phyloP scores from a whole-genome alignment of 2,113 vertebrate species.

The Charina bottae region DNA sequence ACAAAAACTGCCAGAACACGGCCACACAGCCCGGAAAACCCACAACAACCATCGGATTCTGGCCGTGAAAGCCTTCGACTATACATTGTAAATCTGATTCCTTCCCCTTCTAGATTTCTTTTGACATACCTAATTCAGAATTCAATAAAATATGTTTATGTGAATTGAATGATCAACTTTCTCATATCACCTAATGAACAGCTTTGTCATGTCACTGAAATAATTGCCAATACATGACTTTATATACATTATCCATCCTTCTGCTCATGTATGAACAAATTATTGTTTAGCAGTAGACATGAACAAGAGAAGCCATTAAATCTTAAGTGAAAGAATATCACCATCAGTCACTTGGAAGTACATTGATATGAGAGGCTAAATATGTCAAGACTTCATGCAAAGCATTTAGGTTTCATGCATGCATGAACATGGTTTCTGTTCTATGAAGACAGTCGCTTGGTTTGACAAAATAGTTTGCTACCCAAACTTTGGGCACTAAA shows the following conservation, averaged over 20 bases:
- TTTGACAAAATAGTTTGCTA: not conserved
- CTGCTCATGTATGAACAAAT: not conserved
- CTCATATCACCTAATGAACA: not conserved
- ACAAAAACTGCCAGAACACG: too few relatives aligned
- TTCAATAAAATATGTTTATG: not conserved
- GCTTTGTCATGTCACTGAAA: not conserved
- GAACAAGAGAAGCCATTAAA: not conserved
- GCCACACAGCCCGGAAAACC: too few relatives aligned
- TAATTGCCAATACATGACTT: not conserved
- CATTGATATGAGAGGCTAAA: not conserved
- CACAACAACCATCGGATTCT: too few relatives aligned
- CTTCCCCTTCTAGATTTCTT: not conserved
- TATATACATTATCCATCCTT: not conserved
- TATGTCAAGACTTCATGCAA: not conserved
- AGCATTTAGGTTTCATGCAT: not conserved
- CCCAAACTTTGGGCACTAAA: not conserved
- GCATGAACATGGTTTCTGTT: not conserved
- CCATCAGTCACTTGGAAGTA: not conserved
- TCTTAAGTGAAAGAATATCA: not conserved
- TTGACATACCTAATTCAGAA: not conserved
- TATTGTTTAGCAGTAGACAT: not conserved
- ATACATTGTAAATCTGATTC: not conserved
- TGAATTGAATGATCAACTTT: not conserved
- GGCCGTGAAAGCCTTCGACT: too few relatives aligned
- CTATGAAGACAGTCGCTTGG: not conserved